Evolutionary conservation across 2,888 invertebrate species (phyloP), one percentile per base, ranked within the genome.

Genomic region (Pharmacophagus antenor): DNA sequence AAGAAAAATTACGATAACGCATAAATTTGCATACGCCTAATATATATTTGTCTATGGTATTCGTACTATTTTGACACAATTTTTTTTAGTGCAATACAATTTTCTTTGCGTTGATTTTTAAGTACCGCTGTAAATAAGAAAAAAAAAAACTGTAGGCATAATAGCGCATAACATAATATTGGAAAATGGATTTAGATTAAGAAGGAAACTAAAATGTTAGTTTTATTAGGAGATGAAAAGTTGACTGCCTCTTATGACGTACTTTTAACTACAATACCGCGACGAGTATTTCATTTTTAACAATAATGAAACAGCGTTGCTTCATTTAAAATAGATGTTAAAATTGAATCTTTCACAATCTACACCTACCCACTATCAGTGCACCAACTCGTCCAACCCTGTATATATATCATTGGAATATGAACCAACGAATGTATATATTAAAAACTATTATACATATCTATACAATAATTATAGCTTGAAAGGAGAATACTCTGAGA

Each of bases 361-460:
- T 44, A 44, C 37, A 37, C 18, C 42, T 17, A 44, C 42, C 18
- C 17, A 7, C 42, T 2, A 44, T n/a, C 7, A 41, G n/a, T 20
- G 42, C 18, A 44, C 42, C 42, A 44, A 44, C 42, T 7, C 17
- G 18, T 44, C 42, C 42, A 44, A 44, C 42, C 42, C 42, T 44
- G 42, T 44, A 52, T 41, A 50, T 7, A 44, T 44, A 44, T n/a
- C 42, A 44, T 10, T 18, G 42, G 37, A 15, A n/a, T 44, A 44
- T 18, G 7, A 8, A 2, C 42, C 42, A 44, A 18, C 7, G 20
- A 5, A 18, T 20, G 1, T 1, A 3, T 18, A 18, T 10, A 18
- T 44, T 44, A 44, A n/a, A 10, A 44, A 18, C 17, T 27, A 27
- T 27, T 7, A 27, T 27, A 44, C 7, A 37, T 37, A 37, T n/a